Percentiles rank a stretch among this genome's conserved stretches.
Conservation (phyloP, 2,888 invertebrate genomes). For the Macrosiphum euphorbiae region DNA sequence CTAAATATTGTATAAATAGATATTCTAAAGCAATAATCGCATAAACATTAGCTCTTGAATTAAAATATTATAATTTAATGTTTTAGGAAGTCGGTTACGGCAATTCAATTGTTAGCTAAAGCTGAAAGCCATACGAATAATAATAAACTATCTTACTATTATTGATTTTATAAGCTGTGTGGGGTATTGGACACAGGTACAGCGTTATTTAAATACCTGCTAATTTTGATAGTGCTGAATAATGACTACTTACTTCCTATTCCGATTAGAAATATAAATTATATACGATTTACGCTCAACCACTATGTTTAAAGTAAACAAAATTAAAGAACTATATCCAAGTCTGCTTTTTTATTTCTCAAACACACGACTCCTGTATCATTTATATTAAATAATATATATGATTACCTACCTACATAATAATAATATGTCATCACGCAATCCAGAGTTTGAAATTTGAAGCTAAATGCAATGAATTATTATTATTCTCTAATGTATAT, state of each 20-base stretch:
- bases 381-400: neutral
- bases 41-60: neutral
- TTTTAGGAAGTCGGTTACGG: neutral
- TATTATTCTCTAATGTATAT: neutral
- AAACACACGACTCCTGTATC: neutral
- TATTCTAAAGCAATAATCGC: neutral
- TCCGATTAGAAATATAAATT: neutral
- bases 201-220: neutral
- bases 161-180: neutral
- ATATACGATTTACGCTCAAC: neutral
- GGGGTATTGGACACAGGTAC: neutral
- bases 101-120: neutral
- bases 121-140: slow-evolving; percentile 1
- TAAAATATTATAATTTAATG: neutral
- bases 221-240: neutral
- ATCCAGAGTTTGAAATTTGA: neutral
- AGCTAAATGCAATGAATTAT: neutral
- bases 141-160: neutral
- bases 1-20: neutral
- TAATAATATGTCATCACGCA: slow-evolving; percentile 31
- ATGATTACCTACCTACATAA: neutral
- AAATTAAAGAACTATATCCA: neutral
- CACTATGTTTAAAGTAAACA: neutral
- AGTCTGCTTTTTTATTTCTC: neutral
- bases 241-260: neutral